These are phyloP conservation scores for Myodes glareolus DNA, from an alignment of 2,113 vertebrate species.

Conservation along the genomic window DNA sequence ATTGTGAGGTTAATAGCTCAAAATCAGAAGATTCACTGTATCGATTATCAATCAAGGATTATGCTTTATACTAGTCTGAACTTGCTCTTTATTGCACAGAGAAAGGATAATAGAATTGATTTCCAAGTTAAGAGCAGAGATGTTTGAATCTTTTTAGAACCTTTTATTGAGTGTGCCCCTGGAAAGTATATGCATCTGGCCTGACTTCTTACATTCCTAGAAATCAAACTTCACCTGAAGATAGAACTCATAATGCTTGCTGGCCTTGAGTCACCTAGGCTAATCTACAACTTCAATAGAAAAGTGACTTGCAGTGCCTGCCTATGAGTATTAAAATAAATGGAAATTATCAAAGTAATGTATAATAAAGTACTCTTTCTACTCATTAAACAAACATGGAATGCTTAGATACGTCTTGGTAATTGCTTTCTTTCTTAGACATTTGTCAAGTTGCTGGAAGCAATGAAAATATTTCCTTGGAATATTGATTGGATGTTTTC, in stretches of 20 bases:
- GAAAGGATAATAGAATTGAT: neutral
- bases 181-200: neutral
- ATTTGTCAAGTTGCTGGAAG: constrained; percentile 25
- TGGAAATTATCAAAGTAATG: constrained; percentile 61
- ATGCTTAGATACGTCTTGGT: constrained; percentile 7
- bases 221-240: constrained; percentile 58
- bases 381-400: neutral
- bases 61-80: neutral
- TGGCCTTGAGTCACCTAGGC: constrained; percentile 19
- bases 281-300: constrained; percentile 38
- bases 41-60: neutral
- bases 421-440: constrained; percentile 36
- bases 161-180: constrained; percentile 13
- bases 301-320: constrained; percentile 27
- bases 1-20: neutral
- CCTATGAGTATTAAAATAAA: neutral
- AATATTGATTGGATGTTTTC: constrained; percentile 62
- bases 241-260: constrained; percentile 20
- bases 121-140: neutral
- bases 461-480: neutral
- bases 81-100: neutral
- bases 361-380: neutral
- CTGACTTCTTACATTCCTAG: constrained; percentile 24
- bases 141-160: constrained; percentile 7
- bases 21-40: neutral